These are phyloP conservation scores for Acanthosoma haemorrhoidale DNA, from an alignment of 2,888 invertebrate species.

Conservation along the genomic window DNA sequence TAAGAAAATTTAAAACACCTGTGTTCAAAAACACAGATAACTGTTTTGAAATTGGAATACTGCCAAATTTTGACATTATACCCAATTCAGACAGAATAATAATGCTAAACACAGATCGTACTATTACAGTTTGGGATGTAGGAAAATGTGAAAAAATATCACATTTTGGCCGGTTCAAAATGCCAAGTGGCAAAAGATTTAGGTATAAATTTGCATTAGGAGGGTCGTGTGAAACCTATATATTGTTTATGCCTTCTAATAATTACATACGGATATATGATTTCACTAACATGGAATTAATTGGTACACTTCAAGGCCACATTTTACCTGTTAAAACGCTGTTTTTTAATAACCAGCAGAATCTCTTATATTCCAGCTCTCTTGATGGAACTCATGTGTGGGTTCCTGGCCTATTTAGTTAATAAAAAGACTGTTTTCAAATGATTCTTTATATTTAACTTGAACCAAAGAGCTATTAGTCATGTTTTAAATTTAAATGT, in stretches of 20 bases:
- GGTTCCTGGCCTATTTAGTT: no score
- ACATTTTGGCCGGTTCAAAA: not conserved
- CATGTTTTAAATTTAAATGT: no score
- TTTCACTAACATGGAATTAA: not conserved
- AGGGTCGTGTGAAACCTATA: not conserved
- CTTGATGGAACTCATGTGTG: not conserved
- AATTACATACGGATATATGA: not conserved
- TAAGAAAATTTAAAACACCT: not conserved
- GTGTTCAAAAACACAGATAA: not conserved
- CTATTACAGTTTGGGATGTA: not conserved
- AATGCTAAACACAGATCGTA: not conserved
- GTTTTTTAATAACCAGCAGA: not conserved
- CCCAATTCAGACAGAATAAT: not conserved
- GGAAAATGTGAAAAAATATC: not conserved
- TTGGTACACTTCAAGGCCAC: not conserved
- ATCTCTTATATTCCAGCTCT: not conserved
- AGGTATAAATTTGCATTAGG: not conserved
- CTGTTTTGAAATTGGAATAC: not conserved
- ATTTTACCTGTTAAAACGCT: not conserved
- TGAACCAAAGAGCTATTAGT: no score
- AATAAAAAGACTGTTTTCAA: no score
- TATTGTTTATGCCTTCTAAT: not conserved
- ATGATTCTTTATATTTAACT: no score
- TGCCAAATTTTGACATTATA: not conserved
- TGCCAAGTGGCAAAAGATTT: not conserved